phyloP scores from a whole-genome alignment of 2,888 invertebrate genomes.

The Amphipoea lucens region DNA sequence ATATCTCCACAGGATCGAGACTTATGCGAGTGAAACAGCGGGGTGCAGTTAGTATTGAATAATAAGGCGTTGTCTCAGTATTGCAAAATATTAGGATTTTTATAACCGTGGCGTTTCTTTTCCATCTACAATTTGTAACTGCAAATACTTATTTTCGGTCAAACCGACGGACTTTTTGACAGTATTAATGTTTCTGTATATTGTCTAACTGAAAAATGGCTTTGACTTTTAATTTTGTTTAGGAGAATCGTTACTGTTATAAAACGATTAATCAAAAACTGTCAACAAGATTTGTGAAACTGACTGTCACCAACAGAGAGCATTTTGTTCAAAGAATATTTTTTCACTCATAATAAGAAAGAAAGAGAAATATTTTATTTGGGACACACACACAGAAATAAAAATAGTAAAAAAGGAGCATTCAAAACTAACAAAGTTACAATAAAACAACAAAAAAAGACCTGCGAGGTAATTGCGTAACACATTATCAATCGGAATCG shows the following conservation, averaged over 20 bases:
- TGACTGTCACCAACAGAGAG: neutral
- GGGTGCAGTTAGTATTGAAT: neutral
- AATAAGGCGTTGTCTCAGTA: neutral
- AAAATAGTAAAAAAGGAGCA: neutral
- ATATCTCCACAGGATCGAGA: neutral
- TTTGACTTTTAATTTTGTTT: neutral
- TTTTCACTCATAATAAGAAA: neutral
- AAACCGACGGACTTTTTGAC: neutral
- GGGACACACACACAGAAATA: neutral
- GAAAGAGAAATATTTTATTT: neutral
- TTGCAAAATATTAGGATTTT: neutral
- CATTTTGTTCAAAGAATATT: neutral
- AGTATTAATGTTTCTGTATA: neutral
- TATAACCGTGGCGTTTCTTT: neutral
- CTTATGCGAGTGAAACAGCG: too few relatives aligned
- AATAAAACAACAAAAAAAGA: too few relatives aligned
- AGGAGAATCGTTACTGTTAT: neutral
- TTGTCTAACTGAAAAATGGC: neutral
- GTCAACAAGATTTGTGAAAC: neutral
- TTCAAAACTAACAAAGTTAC: too few relatives aligned
- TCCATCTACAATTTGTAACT: neutral
- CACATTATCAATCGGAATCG: too few relatives aligned
- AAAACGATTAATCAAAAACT: neutral
- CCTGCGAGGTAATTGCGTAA: too few relatives aligned
- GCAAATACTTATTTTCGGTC: neutral